Conservation (phyloP, 1,140 invertebrate species). For the Carcinoscorpius rotundicauda region DNA sequence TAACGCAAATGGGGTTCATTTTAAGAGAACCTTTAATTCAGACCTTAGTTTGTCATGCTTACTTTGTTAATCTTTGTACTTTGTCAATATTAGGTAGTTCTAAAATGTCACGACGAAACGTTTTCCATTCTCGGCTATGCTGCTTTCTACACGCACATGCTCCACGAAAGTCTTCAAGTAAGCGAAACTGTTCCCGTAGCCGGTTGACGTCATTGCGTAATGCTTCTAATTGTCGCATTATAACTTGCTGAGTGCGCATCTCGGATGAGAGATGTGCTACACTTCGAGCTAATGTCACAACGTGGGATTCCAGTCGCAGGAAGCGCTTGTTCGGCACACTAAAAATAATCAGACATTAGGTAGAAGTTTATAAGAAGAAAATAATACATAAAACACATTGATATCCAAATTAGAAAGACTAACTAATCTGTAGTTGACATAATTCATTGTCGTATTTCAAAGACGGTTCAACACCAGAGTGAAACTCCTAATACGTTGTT, state of each 20-base stretch:
- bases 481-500: too few species aligned
- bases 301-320: conserved; percentile 77
- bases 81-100: conserved; percentile 54
- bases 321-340: conserved; percentile 74
- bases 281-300: conserved; percentile 75
- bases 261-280: conserved; percentile 86
- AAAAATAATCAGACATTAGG: conserved; percentile 22
- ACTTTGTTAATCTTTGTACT: conserved; percentile 37
- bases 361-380: conserved; percentile 1
- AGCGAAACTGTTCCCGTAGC: conserved; percentile 44
- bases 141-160: conserved; percentile 4
- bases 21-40: too few species aligned
- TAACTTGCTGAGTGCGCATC: conserved; percentile 76
- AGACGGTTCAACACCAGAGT: too few species aligned
- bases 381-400: conserved; percentile 1
- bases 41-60: conserved; percentile 10
- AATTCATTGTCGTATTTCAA: too few species aligned
- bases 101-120: conserved; percentile 33
- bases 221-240: conserved; percentile 75
- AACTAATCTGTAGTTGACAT: not conserved
- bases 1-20: too few species aligned
- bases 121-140: conserved; percentile 26
- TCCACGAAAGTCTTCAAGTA: conserved; percentile 12
- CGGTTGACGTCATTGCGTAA: conserved; percentile 68
- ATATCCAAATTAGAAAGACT: conserved; percentile 2